A percentile compares a stretch with the other conserved stretches of the same genome.
Conservation (phyloP, 2,797 vertebrate species). For the Anguilla pacifica region DNA sequence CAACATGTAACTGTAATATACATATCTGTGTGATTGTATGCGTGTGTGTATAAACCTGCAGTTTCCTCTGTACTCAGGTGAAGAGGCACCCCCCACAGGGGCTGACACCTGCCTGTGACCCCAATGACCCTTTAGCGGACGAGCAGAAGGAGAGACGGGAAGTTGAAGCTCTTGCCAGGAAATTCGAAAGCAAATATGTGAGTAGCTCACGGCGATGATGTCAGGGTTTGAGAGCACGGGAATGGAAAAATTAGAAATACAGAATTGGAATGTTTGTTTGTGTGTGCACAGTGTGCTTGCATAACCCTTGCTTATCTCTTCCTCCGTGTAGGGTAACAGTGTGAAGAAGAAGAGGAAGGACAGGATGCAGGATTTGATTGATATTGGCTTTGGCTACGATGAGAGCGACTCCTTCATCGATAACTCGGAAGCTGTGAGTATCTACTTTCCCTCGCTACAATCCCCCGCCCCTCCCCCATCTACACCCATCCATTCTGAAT, state of each 20-base stretch:
- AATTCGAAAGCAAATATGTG: constrained; percentile 97
- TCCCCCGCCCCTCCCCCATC: not conserved
- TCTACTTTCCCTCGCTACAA: not conserved
- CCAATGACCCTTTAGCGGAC: constrained; percentile 86
- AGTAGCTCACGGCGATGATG: constrained; percentile 56
- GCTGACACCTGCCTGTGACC: constrained; percentile 68
- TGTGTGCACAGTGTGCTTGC: not conserved
- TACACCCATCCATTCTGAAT: not conserved
- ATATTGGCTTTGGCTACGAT: constrained; percentile 96
- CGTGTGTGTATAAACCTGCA: not conserved
- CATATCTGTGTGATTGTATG: not conserved
- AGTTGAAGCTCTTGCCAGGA: constrained; percentile 89
- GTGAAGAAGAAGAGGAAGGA: constrained; percentile 90
- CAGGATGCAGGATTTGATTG: constrained; percentile 95
- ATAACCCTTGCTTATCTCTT: not conserved
- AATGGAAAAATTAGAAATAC: no score
- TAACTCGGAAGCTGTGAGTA: constrained; percentile 96
- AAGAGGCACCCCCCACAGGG: constrained; percentile 71
- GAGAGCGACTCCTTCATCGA: constrained; percentile 98
- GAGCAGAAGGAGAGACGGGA: constrained; percentile 84
- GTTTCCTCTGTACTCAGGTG: constrained; percentile 39
- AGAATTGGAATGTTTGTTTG: not conserved
- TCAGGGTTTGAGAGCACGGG: not conserved
- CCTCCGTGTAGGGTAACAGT: constrained; percentile 75
- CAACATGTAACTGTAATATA: not conserved